Evolutionary conservation across 2,113 vertebrate species (phyloP).

Genomic region (Gobius niger): DNA sequence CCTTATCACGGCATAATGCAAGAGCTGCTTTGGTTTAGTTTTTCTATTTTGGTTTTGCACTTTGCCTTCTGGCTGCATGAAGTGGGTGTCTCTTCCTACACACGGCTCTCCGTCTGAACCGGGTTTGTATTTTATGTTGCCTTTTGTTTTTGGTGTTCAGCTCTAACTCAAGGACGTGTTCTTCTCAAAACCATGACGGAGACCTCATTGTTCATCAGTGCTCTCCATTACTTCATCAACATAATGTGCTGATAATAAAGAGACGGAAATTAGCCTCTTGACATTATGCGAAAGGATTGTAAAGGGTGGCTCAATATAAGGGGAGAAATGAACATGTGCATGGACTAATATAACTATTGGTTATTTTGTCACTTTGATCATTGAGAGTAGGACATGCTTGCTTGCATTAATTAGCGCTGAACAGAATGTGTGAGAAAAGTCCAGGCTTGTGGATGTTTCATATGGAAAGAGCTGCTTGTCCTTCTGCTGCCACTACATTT

Average conservation of each 20-base stretch:
- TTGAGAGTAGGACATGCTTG: conserved; percentile 3
- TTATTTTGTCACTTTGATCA: too few relatives aligned
- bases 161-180: conserved; percentile 39
- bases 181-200: conserved; percentile 23
- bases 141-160: conserved; percentile 36
- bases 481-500: conserved; percentile 37
- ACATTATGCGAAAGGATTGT: conserved; percentile 34
- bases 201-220: conserved; percentile 8
- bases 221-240: conserved; percentile 5
- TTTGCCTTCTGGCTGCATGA: conserved; percentile 32
- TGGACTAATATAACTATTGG: too few relatives aligned
- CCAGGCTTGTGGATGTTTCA: conserved; percentile 22
- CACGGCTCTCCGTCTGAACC: conserved; percentile 46
- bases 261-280: conserved; percentile 40
- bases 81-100: conserved; percentile 67
- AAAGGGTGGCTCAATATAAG: background rate
- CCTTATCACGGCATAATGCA: background rate
- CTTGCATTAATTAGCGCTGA: conserved; percentile 54
- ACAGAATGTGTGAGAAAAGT: conserved; percentile 40
- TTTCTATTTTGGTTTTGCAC: background rate
- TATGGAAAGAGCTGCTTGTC: conserved; percentile 17
- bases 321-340: too few relatives aligned
- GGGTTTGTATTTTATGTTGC: conserved; percentile 20
- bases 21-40: background rate
- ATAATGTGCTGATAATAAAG: conserved; percentile 22